Evolutionary conservation across 2,113 vertebrate genomes (phyloP), one percentile per base, ranked within the genome.

Genomic region (Tetrao urogallus): DNA sequence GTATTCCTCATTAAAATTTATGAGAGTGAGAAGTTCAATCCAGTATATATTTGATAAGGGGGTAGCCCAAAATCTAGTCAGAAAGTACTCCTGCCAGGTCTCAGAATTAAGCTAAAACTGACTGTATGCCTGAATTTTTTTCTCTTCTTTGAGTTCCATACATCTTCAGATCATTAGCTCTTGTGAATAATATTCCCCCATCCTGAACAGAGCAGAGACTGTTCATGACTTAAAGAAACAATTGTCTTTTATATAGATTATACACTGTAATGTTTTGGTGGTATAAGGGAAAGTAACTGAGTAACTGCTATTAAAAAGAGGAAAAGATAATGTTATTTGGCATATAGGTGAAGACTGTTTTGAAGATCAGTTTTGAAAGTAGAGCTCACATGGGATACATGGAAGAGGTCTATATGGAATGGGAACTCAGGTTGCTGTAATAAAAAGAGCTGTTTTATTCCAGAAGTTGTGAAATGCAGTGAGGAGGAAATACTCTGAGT

Each of bases 61-160:
- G 56, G 61, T 77, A 77, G 79, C 66, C 42, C 45, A 83, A 86
- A 94, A 86, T 42, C n/a, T 76, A 96, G 72, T 60, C 86, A 36
- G 63, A 43, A 70, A 74, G 38, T 66, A 34, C 21, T 24, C n/a
- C 22, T 64, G 18, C 54, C 82, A 87, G 40, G 5, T 90, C 54
- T 82, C 50, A 88, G 86, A 95, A 94, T 27, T 50, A 86, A 34
- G 42, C 27, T 90, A 64, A 86, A 93, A 45, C 19, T 88, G 82
- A 75, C 85, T 63, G 30, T 28, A 14, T 94, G 79, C 85, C 75
- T 73, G 7, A 7, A 6, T 18, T 45, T 80, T 27, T 82, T 20
- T 79, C 71, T 58, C 15, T 71, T 8, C 58, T 85, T 92, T 80
- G 82, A 87, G 58, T 45, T 67, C n/a, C 8, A 77, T 89, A 45